Evolutionary conservation across 2,113 vertebrate genomes (phyloP).

Genomic region (Acinonyx jubatus): DNA sequence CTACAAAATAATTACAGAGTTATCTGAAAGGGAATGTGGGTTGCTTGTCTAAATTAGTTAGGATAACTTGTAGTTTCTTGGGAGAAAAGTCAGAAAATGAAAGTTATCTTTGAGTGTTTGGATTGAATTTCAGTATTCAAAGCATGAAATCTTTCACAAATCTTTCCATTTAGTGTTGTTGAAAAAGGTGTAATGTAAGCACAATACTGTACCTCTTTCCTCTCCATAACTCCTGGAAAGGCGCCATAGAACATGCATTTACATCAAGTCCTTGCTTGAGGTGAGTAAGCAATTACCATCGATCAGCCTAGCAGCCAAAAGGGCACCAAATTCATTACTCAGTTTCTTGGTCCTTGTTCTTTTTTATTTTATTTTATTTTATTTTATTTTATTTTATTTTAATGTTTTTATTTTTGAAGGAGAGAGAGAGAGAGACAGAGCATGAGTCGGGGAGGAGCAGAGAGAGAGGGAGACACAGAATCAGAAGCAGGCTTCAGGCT

Average conservation of each 20-base stretch:
- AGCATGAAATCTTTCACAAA: background rate
- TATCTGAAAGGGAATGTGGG: background rate
- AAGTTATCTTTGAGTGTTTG: background rate
- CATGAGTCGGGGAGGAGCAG: too few species aligned
- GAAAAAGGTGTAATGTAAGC: background rate
- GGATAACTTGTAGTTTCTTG: constrained; percentile 14
- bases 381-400: too few species aligned
- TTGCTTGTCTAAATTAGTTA: background rate
- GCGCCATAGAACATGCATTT: background rate
- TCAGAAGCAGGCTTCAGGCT: too few species aligned
- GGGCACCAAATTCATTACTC: background rate
- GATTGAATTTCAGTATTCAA: constrained; percentile 30
- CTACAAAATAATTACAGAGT: background rate
- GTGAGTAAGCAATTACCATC: background rate
- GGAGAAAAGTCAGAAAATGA: background rate
- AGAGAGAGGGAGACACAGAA: too few species aligned
- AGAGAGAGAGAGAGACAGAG: too few species aligned
- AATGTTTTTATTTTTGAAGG: too few species aligned
- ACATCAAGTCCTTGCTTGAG: background rate
- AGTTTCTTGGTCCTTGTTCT: background rate
- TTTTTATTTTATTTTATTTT: too few species aligned
- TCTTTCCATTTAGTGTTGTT: background rate
- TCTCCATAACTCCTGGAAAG: background rate
- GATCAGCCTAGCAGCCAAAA: background rate
- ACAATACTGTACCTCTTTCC: background rate